These are phyloP conservation scores for Dicrostonyx torquatus DNA, from an alignment of 2,797 vertebrate species.

Conservation along the genomic window DNA sequence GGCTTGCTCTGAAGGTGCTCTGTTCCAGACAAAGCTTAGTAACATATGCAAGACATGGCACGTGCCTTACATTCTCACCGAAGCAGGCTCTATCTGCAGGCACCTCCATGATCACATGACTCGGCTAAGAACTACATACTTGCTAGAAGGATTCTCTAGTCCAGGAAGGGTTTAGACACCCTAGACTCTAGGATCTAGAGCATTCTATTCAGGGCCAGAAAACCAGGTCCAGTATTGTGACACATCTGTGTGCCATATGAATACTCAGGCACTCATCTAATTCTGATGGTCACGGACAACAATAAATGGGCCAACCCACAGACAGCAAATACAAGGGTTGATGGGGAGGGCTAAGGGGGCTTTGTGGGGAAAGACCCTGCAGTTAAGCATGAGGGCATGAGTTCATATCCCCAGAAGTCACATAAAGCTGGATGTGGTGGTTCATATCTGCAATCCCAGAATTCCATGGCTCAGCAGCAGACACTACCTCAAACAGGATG, in stretches of 20 bases:
- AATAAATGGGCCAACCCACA: not conserved
- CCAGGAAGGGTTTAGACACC: not conserved
- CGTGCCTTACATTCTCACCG: too few relatives aligned
- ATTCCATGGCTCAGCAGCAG: not conserved
- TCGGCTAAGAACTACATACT: not conserved
- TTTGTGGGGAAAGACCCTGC: not conserved
- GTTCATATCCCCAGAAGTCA: not conserved
- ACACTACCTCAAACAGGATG: not conserved
- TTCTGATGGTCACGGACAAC: not conserved
- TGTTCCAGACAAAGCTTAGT: not conserved
- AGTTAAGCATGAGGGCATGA: not conserved
- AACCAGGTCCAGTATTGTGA: too few relatives aligned
- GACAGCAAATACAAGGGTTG: not conserved
- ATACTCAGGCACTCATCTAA: not conserved
- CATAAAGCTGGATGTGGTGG: not conserved
- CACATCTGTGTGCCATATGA: not conserved
- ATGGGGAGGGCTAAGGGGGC: too few relatives aligned
- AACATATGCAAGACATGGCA: not conserved
- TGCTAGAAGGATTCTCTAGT: not conserved
- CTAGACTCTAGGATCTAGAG: not conserved
- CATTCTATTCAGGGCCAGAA: not conserved
- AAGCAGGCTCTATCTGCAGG: not conserved
- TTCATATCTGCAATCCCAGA: not conserved
- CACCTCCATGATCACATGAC: not conserved
- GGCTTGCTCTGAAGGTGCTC: not conserved